These are phyloP conservation scores for Phylloscopus collybita DNA, from an alignment of 2,797 vertebrate species.

Conservation along the genomic window DNA sequence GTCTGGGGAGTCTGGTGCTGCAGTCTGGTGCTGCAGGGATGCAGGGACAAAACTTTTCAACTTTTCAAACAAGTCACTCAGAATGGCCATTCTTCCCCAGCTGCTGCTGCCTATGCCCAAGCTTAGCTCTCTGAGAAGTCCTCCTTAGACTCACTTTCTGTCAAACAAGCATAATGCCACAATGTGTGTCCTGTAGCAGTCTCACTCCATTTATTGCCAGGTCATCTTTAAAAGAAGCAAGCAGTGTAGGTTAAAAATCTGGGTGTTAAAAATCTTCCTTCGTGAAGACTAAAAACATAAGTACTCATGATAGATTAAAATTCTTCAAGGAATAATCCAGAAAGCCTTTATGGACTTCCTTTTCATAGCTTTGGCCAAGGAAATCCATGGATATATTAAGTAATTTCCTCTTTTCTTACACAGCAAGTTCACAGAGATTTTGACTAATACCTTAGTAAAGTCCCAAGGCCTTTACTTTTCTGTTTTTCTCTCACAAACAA, in stretches of 20 bases:
- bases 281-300: not conserved
- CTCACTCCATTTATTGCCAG: not conserved
- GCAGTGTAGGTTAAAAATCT: not conserved
- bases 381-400: not conserved
- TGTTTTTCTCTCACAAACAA: not conserved
- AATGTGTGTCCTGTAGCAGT: not conserved
- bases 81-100: not conserved
- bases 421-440: not conserved
- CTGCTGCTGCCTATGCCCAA: accelerated
- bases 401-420: not conserved
- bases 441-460: not conserved
- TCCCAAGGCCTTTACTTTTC: not conserved
- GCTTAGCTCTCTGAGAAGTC: not conserved
- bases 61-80: too few species aligned
- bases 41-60: not conserved
- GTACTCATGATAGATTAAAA: not conserved
- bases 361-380: not conserved
- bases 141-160: not conserved
- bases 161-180: not conserved
- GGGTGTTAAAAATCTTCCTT: not conserved
- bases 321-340: not conserved
- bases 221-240: not conserved
- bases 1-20: not conserved
- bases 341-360: not conserved
- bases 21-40: not conserved